Evolutionary conservation across 2,888 invertebrate genomes (phyloP), one percentile per base, ranked within the genome.

Genomic region (Cryptus armator): DNA sequence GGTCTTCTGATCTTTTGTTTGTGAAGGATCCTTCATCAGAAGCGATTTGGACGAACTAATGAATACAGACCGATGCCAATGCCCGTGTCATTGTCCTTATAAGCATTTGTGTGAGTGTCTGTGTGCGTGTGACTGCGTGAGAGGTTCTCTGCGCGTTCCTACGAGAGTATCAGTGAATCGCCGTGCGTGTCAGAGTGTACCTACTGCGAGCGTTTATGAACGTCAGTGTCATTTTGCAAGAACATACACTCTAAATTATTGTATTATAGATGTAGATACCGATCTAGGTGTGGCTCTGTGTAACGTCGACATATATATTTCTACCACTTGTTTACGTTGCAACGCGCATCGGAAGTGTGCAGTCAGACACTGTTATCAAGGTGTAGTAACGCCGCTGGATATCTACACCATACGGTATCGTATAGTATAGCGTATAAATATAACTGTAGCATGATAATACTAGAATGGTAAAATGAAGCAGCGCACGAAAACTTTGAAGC

Each of bases 401-500:
- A 29, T 5, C 59, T 14, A 14, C 32, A 32, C 32, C 12, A 32
- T 32, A 62, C 6, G 29, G 62, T 16, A 51, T 10, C 37, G 12
- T 70, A n/a, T 16, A 32, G 16, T 48, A 70, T 46, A 24, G 24
- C 3, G 3, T 24, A 24, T 24, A 24, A 1, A 24, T 24, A 24
- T 37, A 5, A 7, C 37, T 67, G 10, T 32, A 70, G 37, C 24
- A 24, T 48, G 68, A 68, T 48, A 71, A 59, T 14, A 10, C 12
- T 19, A 51, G 5, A 37, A 29, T 32, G 37, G 6, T 12, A 46
- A 29, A 46, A 72, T 12, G 16, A 62, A 74, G 48, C 24, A 19
- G 48, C 48, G 48, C 32, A 29, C 48, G 48, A 64, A 75, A 32
- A 81, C 51, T 68, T 74, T 51, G 72, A 51, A 84, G 70, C 14